phyloP scores from a whole-genome alignment of 2,113 vertebrate genomes.

The Puntigrus tetrazona region DNA sequence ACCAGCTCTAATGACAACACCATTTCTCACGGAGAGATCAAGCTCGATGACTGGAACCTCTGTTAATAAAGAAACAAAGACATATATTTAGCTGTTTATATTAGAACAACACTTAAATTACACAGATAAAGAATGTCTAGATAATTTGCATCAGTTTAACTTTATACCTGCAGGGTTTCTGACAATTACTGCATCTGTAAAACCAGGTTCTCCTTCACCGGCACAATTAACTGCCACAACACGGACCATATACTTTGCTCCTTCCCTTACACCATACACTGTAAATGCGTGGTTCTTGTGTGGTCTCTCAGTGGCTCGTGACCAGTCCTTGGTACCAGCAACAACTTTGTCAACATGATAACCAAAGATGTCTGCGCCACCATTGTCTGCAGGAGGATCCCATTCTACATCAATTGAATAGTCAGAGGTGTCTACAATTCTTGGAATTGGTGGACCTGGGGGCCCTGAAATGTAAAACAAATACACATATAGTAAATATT shows the following conservation, averaged over 20 bases:
- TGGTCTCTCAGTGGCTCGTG: slow-evolving; percentile 88
- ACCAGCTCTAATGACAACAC: slow-evolving; percentile 88
- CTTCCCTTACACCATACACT: slow-evolving; percentile 91
- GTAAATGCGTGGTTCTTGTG: slow-evolving; percentile 82
- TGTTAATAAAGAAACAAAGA: slow-evolving; percentile 65
- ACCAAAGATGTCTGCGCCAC: slow-evolving; percentile 91
- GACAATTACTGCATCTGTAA: slow-evolving; percentile 87
- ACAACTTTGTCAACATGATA: slow-evolving; percentile 96
- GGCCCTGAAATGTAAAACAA: slow-evolving; percentile 76
- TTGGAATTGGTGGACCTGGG: slow-evolving; percentile 88
- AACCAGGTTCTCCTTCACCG: slow-evolving; percentile 92
- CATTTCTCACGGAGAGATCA: slow-evolving; percentile 84
- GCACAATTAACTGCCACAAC: slow-evolving; percentile 90
- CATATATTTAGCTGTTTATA: not conserved
- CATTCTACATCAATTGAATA: slow-evolving; percentile 91
- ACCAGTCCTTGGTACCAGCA: slow-evolving; percentile 91
- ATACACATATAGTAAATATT: slow-evolving; percentile 17
- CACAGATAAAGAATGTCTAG: not conserved
- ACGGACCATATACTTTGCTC: slow-evolving; percentile 90
- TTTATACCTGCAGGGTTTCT: slow-evolving; percentile 89
- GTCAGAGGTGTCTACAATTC: slow-evolving; percentile 81
- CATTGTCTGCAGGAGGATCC: slow-evolving; percentile 88
- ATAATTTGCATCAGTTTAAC: not conserved
- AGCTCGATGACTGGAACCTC: slow-evolving; percentile 87
- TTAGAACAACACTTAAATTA: not conserved